Conservation (phyloP, 1,140 invertebrate genomes). For the Papilio machaon region DNA sequence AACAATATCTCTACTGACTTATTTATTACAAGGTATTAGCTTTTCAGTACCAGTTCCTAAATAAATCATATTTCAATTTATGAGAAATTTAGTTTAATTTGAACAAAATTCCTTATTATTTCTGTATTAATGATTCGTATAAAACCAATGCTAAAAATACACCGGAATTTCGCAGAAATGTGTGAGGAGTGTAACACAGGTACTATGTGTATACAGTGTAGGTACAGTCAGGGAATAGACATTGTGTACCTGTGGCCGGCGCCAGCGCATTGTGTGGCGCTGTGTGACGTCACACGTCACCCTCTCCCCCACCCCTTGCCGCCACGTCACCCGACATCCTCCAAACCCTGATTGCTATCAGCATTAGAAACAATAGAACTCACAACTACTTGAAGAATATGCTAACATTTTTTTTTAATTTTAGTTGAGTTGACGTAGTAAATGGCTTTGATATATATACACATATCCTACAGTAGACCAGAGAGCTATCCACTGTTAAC, state of each 20-base stretch:
- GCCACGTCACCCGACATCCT: not conserved
- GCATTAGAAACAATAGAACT: not conserved
- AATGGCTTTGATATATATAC: no score
- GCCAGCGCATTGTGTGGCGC: constrained; percentile 5
- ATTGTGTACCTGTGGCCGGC: constrained; percentile 17
- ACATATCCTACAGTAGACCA: not conserved
- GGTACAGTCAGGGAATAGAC: not conserved
- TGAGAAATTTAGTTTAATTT: no score
- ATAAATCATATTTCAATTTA: no score
- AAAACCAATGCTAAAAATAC: not conserved
- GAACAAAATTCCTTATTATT: no score
- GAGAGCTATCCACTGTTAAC: not conserved
- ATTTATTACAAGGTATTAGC: no score
- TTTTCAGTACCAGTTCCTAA: no score
- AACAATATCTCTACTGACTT: no score
- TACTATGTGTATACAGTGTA: not conserved
- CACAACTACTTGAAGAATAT: not conserved
- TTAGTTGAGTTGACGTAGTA: not conserved
- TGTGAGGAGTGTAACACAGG: not conserved
- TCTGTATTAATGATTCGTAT: not conserved
- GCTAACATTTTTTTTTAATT: not conserved
- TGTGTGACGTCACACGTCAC: not conserved
- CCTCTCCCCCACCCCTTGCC: not conserved
- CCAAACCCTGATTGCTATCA: not conserved
- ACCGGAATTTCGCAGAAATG: not conserved